A percentile compares a stretch with the other conserved stretches of the same genome.
phyloP scores from a whole-genome alignment of 2,888 invertebrate species.

The Zygothrica quintamaculata region DNA sequence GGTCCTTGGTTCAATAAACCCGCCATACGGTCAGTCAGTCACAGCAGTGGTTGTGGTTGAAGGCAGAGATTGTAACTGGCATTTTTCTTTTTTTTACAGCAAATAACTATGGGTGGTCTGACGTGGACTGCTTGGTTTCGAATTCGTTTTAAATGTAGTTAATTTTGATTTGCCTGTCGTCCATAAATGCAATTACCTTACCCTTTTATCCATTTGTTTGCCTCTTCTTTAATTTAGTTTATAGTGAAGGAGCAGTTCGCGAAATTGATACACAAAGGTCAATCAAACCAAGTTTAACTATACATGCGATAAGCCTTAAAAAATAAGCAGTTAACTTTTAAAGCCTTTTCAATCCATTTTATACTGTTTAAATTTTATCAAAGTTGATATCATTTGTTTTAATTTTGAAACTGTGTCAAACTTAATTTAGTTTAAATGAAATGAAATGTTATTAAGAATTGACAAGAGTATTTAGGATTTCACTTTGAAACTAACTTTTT shows the following conservation, averaged over 20 bases:
- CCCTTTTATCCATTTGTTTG: not conserved
- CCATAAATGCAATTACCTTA: conserved; percentile 22
- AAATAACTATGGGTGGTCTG: conserved; percentile 6
- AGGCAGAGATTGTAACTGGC: conserved; percentile 25
- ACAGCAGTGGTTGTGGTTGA: conserved; percentile 14
- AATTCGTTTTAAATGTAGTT: conserved; percentile 61
- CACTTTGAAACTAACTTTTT: conserved; percentile 21
- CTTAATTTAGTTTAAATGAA: not conserved
- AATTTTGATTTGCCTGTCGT: conserved; percentile 58
- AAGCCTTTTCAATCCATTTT: too few species aligned
- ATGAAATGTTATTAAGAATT: conserved; percentile 19
- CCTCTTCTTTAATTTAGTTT: conserved; percentile 9
- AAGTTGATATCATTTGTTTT: too few species aligned
- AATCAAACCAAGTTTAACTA: too few species aligned
- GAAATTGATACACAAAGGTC: not conserved
- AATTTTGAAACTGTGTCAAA: too few species aligned
- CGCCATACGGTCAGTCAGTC: conserved; percentile 48
- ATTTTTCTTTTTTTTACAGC: conserved; percentile 23
- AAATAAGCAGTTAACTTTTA: too few species aligned
- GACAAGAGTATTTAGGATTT: conserved; percentile 6
- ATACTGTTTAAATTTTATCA: too few species aligned
- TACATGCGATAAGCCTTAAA: too few species aligned
- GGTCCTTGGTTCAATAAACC: conserved; percentile 66
- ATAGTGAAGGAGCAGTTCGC: conserved; percentile 4
- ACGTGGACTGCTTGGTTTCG: conserved; percentile 1